Conservation (phyloP, 1,140 invertebrate species). For the Trichonephila clavata region DNA sequence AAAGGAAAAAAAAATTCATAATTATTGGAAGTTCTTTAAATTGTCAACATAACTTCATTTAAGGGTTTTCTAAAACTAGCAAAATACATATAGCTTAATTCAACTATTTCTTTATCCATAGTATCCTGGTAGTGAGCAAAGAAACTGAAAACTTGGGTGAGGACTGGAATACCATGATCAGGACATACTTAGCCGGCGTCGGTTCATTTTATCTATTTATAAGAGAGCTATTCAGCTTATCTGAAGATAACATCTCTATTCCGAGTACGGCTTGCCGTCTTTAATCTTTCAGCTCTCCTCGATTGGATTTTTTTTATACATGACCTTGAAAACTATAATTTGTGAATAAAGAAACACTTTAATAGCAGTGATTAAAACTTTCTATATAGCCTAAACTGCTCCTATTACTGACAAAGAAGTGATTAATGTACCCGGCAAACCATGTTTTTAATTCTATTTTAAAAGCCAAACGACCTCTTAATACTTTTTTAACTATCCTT, state of each 20-base stretch:
- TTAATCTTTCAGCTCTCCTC: conserved; percentile 29
- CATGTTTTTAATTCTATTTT: conserved; percentile 22
- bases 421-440: conserved; percentile 3
- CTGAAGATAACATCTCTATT: conserved; percentile 44
- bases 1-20: not conserved
- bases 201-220: conserved; percentile 26
- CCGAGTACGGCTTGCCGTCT: conserved; percentile 36
- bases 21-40: not conserved
- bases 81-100: not conserved
- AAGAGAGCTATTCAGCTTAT: conserved; percentile 18
- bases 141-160: not conserved
- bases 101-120: not conserved
- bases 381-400: conserved; percentile 24
- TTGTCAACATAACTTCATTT: not conserved
- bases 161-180: not conserved
- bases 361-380: conserved; percentile 8
- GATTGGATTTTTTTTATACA: conserved; percentile 14
- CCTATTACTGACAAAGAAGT: conserved; percentile 28
- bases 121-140: not conserved
- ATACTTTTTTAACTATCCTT: not conserved
- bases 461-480: not conserved
- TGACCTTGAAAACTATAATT: conserved; percentile 49
- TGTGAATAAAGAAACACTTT: conserved; percentile 43
- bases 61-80: not conserved
- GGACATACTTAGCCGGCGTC: conserved; percentile 28